Evolutionary conservation across 2,113 vertebrate genomes (phyloP).

Genomic region (Perccottus glenii): DNA sequence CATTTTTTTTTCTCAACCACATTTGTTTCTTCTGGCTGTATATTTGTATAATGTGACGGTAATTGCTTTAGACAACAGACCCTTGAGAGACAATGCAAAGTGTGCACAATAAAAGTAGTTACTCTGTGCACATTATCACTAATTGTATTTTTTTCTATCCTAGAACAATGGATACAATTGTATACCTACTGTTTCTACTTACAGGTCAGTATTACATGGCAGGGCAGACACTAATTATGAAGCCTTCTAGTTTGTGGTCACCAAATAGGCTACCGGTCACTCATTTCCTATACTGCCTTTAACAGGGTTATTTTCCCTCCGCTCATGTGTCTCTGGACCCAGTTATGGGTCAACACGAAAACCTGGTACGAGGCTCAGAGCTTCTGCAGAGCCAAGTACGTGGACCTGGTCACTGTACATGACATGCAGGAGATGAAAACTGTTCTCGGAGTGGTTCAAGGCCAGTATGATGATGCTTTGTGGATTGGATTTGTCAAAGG

Average conservation of each 20-base stretch:
- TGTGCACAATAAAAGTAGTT: too few species aligned
- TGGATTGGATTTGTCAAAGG: slow-evolving; percentile 20
- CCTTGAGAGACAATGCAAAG: too few species aligned
- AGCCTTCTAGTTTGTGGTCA: too few species aligned
- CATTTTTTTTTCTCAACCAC: too few species aligned
- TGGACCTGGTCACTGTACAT: slow-evolving; percentile 24
- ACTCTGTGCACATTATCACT: too few species aligned
- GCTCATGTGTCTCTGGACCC: not conserved
- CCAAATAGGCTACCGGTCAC: not conserved
- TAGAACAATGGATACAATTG: not conserved
- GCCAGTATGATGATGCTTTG: not conserved
- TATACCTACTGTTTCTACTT: not conserved
- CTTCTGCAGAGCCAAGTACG: slow-evolving; percentile 19
- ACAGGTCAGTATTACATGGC: slow-evolving; percentile 9
- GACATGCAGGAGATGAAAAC: slow-evolving; percentile 8
- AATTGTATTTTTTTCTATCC: not conserved
- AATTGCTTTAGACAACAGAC: too few species aligned
- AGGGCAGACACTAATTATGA: too few species aligned
- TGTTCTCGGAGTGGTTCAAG: not conserved
- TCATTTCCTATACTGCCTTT: not conserved
- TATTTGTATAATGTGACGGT: too few species aligned
- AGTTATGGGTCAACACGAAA: not conserved
- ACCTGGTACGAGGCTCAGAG: slow-evolving; percentile 6
- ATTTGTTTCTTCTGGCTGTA: too few species aligned
- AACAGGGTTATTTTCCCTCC: slow-evolving; percentile 17